A percentile compares a stretch with the other conserved stretches of the same genome.
These are phyloP conservation scores for Asbolus verrucosus DNA, from an alignment of 1,140 invertebrate genomes.

Conservation along the genomic window DNA sequence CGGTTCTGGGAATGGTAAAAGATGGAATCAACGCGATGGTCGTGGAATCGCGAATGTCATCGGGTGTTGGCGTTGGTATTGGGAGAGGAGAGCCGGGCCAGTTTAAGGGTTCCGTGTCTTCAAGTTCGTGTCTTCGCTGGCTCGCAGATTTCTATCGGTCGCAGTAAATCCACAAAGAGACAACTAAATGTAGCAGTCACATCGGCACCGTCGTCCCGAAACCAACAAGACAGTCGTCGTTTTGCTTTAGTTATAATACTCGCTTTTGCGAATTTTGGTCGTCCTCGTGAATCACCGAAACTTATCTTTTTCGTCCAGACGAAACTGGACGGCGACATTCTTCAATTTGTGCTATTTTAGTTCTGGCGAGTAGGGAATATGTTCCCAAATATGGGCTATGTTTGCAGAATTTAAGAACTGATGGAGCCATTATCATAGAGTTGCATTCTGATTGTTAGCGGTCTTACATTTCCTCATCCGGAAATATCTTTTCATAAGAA, in stretches of 20 bases:
- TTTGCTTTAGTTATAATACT: conserved; percentile 28
- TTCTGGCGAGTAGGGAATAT: too few relatives aligned
- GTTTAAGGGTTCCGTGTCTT: too few relatives aligned
- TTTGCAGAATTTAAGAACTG: too few relatives aligned
- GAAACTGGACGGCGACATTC: background rate
- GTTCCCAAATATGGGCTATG: too few relatives aligned
- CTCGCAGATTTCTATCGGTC: conserved; percentile 56
- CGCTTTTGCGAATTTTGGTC: conserved; percentile 22
- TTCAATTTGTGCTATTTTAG: too few relatives aligned
- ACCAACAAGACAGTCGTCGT: conserved; percentile 44
- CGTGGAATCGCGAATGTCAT: conserved; percentile 49
- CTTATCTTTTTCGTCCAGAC: too few relatives aligned
- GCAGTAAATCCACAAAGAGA: conserved; percentile 55
- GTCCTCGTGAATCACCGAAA: conserved; percentile 4
- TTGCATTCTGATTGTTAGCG: too few relatives aligned
- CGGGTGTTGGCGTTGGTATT: conserved; percentile 51
- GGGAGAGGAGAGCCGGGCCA: too few relatives aligned
- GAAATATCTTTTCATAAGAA: too few relatives aligned
- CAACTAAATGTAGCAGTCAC: conserved; percentile 55
- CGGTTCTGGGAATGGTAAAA: conserved; percentile 35
- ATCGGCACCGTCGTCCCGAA: conserved; percentile 2
- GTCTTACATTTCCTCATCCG: too few relatives aligned
- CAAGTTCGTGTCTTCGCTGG: conserved; percentile 46
- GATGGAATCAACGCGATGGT: conserved; percentile 48
- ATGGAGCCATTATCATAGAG: too few relatives aligned